A percentile compares a stretch with the other conserved stretches of the same genome.
These are phyloP conservation scores for Phaetusa simplex DNA, from an alignment of 2,113 vertebrate species.

Conservation along the genomic window DNA sequence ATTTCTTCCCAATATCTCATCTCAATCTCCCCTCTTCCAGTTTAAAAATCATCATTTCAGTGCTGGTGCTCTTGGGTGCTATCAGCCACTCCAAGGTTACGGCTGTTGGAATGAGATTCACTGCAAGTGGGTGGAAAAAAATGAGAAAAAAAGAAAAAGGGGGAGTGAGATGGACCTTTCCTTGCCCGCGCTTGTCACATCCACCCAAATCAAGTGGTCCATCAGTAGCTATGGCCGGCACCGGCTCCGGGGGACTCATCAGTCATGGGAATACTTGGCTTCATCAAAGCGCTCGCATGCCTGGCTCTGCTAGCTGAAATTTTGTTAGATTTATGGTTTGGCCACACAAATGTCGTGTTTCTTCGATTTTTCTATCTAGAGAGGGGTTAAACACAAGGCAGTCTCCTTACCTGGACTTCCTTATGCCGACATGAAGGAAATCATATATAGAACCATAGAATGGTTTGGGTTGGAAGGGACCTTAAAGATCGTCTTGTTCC, in stretches of 20 bases:
- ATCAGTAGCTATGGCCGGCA: background rate
- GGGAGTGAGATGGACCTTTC: background rate
- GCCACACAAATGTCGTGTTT: background rate
- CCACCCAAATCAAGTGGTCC: background rate
- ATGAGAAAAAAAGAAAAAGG: background rate
- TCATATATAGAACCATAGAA: background rate
- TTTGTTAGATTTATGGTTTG: fast-evolving
- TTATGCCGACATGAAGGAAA: background rate
- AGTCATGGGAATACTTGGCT: fast-evolving
- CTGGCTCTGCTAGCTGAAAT: background rate
- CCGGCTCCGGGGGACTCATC: background rate
- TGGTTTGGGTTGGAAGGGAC: no score
- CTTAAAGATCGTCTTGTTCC: no score
- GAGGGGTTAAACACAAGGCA: background rate
- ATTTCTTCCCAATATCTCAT: no score
- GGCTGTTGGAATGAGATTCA: background rate
- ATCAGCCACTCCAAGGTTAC: fast-evolving
- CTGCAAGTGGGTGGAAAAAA: background rate
- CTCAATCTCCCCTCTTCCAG: no score
- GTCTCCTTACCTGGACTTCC: background rate
- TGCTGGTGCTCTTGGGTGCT: background rate
- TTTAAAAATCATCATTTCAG: background rate
- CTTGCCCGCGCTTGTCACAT: background rate
- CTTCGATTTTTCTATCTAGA: background rate
- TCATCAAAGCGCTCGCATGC: background rate